Conservation (phyloP, 2,797 vertebrate genomes). For the Oreochromis grahami region DNA sequence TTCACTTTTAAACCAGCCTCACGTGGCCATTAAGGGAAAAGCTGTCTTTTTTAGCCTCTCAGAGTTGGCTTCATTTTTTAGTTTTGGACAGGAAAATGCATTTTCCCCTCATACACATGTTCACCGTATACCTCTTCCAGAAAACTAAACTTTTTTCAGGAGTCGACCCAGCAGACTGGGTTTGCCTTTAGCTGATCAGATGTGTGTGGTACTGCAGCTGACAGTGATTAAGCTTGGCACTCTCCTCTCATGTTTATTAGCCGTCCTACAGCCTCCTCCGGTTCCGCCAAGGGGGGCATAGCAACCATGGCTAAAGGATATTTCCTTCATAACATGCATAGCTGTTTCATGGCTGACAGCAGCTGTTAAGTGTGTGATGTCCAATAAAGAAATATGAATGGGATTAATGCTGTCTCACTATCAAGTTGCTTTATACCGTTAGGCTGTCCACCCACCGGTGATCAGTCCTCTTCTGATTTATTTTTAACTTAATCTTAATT, state of each 20-base stretch:
- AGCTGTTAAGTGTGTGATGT: neutral
- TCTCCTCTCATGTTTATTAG: neutral
- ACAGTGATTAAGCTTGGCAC: slow-evolving; percentile 24
- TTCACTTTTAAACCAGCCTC: neutral
- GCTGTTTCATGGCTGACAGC: slow-evolving; percentile 28
- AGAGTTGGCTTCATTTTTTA: neutral
- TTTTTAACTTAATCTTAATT: slow-evolving; percentile 42
- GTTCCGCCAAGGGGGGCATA: neutral
- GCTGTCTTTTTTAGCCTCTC: neutral
- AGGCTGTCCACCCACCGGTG: slow-evolving; percentile 41
- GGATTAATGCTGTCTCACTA: slow-evolving; percentile 13
- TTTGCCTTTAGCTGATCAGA: neutral
- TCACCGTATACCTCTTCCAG: neutral
- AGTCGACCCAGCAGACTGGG: neutral
- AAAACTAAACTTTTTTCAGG: neutral
- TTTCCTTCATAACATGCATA: slow-evolving; percentile 4
- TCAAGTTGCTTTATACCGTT: neutral
- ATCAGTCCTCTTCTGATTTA: slow-evolving; percentile 24
- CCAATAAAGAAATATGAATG: slow-evolving; percentile 16
- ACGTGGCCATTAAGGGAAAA: neutral
- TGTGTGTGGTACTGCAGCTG: neutral
- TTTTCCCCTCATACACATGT: neutral
- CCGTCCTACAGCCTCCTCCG: neutral
- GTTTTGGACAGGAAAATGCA: neutral
- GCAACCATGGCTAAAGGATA: slow-evolving; percentile 7